phyloP scores from a whole-genome alignment of 2,888 invertebrate species.

The Cyrtodaria siliqua region DNA sequence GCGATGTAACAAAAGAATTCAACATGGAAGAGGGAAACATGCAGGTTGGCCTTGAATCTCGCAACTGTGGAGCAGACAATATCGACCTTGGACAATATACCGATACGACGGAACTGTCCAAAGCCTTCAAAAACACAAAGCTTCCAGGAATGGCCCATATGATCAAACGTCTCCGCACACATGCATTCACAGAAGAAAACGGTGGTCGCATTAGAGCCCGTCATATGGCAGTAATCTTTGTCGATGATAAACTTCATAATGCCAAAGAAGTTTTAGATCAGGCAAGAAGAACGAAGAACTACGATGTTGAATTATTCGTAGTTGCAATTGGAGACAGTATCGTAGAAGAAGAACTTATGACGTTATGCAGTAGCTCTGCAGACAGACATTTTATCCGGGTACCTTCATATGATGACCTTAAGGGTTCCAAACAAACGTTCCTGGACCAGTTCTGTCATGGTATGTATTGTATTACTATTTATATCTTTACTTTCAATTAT shows the following conservation, averaged over 20 bases:
- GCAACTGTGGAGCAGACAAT: constrained; percentile 69
- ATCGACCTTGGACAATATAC: constrained; percentile 61
- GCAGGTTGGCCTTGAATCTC: constrained; percentile 73
- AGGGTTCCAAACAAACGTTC: constrained; percentile 38
- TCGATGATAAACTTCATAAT: constrained; percentile 69
- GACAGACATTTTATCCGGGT: constrained; percentile 53
- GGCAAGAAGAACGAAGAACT: constrained; percentile 48
- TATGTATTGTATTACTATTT: no score
- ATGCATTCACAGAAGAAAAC: constrained; percentile 56
- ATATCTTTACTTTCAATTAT: no score
- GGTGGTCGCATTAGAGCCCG: constrained; percentile 62
- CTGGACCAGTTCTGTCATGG: constrained; percentile 57
- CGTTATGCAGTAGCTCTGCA: constrained; percentile 43
- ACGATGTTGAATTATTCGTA: constrained; percentile 62
- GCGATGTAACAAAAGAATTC: constrained; percentile 66
- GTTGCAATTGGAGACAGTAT: constrained; percentile 64
- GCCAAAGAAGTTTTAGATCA: constrained; percentile 53
- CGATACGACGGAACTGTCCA: constrained; percentile 43
- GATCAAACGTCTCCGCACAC: constrained; percentile 62
- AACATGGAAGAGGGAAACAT: constrained; percentile 69
- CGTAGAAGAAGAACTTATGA: constrained; percentile 45
- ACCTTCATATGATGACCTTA: constrained; percentile 47
- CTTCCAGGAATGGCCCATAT: constrained; percentile 53
- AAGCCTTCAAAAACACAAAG: constrained; percentile 42
- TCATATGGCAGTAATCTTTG: constrained; percentile 76